These are phyloP conservation scores for Coluber constrictor DNA, from an alignment of 2,797 vertebrate species.

Conservation along the genomic window DNA sequence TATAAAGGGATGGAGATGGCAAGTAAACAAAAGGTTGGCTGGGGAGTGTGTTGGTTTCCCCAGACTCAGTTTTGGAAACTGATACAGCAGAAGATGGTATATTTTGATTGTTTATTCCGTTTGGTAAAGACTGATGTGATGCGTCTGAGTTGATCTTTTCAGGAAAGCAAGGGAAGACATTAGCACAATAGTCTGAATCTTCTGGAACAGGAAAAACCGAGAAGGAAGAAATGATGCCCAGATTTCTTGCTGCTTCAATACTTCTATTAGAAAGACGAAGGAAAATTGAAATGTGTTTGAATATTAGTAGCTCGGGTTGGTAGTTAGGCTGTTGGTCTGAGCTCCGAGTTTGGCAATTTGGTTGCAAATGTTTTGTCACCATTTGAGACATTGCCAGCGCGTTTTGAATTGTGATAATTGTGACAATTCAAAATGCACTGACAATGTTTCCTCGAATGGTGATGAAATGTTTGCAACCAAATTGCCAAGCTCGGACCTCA, in stretches of 20 bases:
- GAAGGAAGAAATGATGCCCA: slow-evolving; percentile 35
- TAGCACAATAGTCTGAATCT: slow-evolving; percentile 63
- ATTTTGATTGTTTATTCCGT: slow-evolving; percentile 43
- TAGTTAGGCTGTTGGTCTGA: too few species aligned
- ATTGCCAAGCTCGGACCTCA: too few species aligned
- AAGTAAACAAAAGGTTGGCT: slow-evolving; percentile 78
- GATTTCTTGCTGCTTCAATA: slow-evolving; percentile 37
- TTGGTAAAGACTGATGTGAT: slow-evolving; percentile 39
- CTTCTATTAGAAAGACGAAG: slow-evolving; percentile 26
- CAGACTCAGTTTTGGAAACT: slow-evolving; percentile 45
- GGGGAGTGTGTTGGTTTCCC: slow-evolving; percentile 53
- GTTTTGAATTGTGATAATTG: too few species aligned
- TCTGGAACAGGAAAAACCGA: slow-evolving; percentile 52
- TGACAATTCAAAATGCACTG: too few species aligned
- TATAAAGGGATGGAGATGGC: slow-evolving; percentile 82
- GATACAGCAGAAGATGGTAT: not conserved
- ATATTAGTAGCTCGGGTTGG: too few species aligned
- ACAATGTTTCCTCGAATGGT: too few species aligned
- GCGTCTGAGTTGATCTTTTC: slow-evolving; percentile 51
- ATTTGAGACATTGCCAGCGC: too few species aligned
- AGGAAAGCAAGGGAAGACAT: slow-evolving; percentile 56
- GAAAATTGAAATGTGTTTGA: not conserved
- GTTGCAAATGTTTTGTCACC: too few species aligned
- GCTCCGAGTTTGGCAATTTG: too few species aligned
- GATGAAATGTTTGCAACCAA: too few species aligned